Conservation (phyloP, 1,140 invertebrate species). For the Manduca sexta region DNA sequence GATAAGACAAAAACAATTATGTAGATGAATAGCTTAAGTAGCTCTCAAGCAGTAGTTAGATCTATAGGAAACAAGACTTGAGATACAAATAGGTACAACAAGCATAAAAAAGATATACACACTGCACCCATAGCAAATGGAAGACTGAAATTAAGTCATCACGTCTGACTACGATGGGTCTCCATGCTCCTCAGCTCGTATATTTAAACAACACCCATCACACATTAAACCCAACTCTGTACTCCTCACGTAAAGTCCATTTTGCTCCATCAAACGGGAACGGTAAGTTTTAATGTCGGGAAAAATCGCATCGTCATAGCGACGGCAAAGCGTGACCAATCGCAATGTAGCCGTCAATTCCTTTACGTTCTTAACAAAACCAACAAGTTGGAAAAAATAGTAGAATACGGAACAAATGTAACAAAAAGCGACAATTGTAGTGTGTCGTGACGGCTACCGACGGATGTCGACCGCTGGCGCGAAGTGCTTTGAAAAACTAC, state of each 20-base stretch:
- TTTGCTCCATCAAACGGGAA: neutral
- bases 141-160: constrained; percentile 55
- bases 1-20: no score
- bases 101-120: constrained; percentile 22
- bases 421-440: constrained; percentile 20
- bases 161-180: constrained; percentile 47
- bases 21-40: no score
- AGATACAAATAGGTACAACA: constrained; percentile 4
- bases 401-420: constrained; percentile 35
- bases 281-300: constrained; percentile 28
- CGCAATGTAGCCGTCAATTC: constrained; percentile 63
- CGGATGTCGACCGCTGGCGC: neutral
- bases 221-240: neutral
- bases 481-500: no score
- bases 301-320: constrained; percentile 63
- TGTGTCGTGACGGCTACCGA: constrained; percentile 1
- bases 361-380: constrained; percentile 58
- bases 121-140: constrained; percentile 46
- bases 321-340: constrained; percentile 55
- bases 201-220: constrained; percentile 20
- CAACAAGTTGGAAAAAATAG: constrained; percentile 52
- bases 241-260: neutral
- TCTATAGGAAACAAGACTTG: neutral
- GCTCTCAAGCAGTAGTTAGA: no score
- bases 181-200: constrained; percentile 33